Evolutionary conservation across 2,113 vertebrate genomes (phyloP), one percentile per base, ranked within the genome.

Genomic region (Bos indicus): DNA sequence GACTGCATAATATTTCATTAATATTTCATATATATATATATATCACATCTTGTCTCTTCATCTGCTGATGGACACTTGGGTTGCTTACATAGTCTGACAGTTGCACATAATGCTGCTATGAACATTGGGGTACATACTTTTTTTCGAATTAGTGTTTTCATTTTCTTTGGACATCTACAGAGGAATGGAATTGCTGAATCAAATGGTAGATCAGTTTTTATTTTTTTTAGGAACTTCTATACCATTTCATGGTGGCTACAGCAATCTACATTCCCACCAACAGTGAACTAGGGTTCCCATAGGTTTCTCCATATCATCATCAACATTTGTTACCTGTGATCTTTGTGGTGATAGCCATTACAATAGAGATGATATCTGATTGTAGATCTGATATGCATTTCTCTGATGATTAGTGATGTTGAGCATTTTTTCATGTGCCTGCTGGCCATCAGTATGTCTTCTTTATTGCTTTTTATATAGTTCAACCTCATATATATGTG

Each of bases 111-210:
- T 15, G 11, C 19, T n/a, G 11, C 51, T 25, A 25, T 83, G 81
- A 54, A 83, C 81, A 36, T 5, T 54, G 81, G 51, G 81, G 51
- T 25, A 13, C 33, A 15, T 83, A 54, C 11, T 8, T 54, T 23
- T 83, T 36, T 54, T 36, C 6, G 14, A 36, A 54, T 36, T 25
- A 36, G 51, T 83, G 51, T 25, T 36, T 83, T 54, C 51, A 54
- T 54, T 54, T 36, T 54, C 51, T 36, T 83, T 54, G 51, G 81
- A 25, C 2, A 0, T 83, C 52, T 54, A 54, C 33, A 0, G 0
- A 54, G 81, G 21, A 83, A 54, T 54, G 81, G 81, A 54, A 83
- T 25, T 36, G 19, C 51, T 83, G 33, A 23, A 25, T 83, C 81
- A 83, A 36, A 83, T 83, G 30, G 48, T 82, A 52, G 30, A 14